Conservation (phyloP, 1,140 invertebrate genomes). For the Cepaea nemoralis region DNA sequence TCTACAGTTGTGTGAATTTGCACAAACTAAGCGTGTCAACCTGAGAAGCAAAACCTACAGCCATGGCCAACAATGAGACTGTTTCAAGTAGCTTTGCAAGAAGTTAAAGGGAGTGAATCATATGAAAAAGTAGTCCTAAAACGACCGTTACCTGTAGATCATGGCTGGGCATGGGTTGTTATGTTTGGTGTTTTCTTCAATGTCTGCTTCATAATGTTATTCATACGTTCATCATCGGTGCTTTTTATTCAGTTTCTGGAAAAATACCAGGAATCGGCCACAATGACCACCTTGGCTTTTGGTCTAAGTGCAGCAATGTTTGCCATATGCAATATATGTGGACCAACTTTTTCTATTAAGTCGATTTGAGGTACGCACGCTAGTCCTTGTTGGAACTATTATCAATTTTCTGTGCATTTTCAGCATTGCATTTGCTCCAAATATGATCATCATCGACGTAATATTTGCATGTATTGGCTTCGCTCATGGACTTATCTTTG, state of each 20-base stretch:
- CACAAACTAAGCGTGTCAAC: too few species aligned
- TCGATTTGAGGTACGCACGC: not conserved
- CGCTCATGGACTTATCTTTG: slow-evolving; percentile 1
- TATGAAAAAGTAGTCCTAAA: too few species aligned
- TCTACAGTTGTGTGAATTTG: too few species aligned
- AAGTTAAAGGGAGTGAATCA: too few species aligned
- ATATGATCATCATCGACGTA: slow-evolving; percentile 16
- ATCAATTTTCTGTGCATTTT: slow-evolving; percentile 16
- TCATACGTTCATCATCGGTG: not conserved
- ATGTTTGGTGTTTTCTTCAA: slow-evolving; percentile 12
- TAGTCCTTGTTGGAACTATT: not conserved
- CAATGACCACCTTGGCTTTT: slow-evolving; percentile 21
- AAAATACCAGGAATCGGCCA: slow-evolving; percentile 11
- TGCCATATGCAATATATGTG: not conserved
- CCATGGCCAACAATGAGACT: too few species aligned
- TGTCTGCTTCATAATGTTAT: not conserved
- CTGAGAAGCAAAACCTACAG: too few species aligned
- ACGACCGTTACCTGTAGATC: slow-evolving; percentile 17
- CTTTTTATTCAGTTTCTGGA: slow-evolving; percentile 11
- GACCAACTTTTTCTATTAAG: not conserved
- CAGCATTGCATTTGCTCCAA: slow-evolving; percentile 26
- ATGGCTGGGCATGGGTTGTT: slow-evolving; percentile 13
- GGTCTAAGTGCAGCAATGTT: slow-evolving; percentile 8
- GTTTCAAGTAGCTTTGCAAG: too few species aligned
- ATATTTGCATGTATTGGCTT: slow-evolving; percentile 1